Evolutionary conservation across 2,888 invertebrate genomes (phyloP).

Genomic region (Cremastinae sp.): DNA sequence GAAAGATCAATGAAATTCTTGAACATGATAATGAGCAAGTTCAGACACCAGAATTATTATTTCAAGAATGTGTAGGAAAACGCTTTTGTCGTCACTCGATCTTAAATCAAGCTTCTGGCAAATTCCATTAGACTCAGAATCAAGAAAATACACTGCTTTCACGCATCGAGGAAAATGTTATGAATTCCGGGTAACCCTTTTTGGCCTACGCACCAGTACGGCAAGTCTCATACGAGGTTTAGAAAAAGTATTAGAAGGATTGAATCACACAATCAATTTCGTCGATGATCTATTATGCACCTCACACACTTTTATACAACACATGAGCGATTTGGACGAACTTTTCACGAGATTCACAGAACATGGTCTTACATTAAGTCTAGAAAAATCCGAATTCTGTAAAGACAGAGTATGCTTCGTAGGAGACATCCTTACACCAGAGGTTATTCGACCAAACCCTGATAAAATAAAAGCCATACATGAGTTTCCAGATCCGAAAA

Average conservation of each 20-base stretch:
- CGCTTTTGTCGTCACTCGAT: constrained; percentile 14
- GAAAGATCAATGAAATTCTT: neutral
- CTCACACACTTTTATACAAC: neutral
- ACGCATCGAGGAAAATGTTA: neutral
- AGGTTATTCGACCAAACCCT: neutral
- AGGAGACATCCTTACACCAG: neutral
- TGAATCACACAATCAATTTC: neutral
- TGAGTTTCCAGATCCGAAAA: neutral
- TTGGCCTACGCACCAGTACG: constrained; percentile 12
- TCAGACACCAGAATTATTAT: neutral
- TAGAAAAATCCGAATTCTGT: constrained; percentile 16
- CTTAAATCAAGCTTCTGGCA: constrained; percentile 35
- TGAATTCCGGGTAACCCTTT: constrained; percentile 22
- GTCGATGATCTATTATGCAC: constrained; percentile 18
- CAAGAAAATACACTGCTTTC: constrained; percentile 24
- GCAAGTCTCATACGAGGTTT: constrained; percentile 6
- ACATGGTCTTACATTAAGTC: constrained; percentile 11
- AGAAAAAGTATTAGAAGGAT: neutral
- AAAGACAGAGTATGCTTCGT: neutral
- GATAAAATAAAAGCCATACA: constrained; percentile 14
- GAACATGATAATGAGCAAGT: constrained; percentile 3
- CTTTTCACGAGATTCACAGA: neutral
- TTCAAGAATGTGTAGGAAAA: neutral
- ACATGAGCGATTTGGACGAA: neutral
- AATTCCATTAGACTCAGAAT: constrained; percentile 24